These are phyloP conservation scores for Apodemia hepburni DNA, from an alignment of 2,888 invertebrate genomes.

Conservation along the genomic window DNA sequence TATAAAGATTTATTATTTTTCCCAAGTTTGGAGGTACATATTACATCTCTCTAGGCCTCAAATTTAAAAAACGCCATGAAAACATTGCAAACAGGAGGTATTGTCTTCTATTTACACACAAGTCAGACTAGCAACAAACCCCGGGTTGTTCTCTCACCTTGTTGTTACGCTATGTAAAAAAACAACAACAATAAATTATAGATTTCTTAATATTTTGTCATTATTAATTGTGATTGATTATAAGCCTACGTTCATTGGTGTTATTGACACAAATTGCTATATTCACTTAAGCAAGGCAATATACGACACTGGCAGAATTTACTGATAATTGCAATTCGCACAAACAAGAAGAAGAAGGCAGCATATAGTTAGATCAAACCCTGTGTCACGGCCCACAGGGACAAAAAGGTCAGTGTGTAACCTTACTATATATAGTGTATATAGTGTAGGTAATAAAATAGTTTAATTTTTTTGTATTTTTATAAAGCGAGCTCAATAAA, in stretches of 20 bases:
- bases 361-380: not conserved
- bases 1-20: too few species aligned
- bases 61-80: too few species aligned
- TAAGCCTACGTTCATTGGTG: too few species aligned
- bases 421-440: not conserved
- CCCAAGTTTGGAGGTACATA: too few species aligned
- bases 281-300: too few species aligned
- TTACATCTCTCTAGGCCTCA: too few species aligned
- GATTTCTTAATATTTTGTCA: too few species aligned
- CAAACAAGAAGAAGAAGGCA: not conserved
- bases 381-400: not conserved
- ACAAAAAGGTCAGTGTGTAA: not conserved
- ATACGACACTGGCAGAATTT: too few species aligned
- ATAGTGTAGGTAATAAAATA: not conserved
- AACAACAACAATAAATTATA: not conserved
- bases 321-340: too few species aligned
- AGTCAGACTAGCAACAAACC: not conserved
- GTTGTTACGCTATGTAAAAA: conserved; percentile 33
- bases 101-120: not conserved
- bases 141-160: not conserved
- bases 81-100: too few species aligned
- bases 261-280: not conserved
- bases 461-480: not conserved
- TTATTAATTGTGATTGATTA: too few species aligned
- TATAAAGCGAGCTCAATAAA: not conserved